These are phyloP conservation scores for Bos javanicus DNA, from an alignment of 2,113 vertebrate species.

Conservation along the genomic window DNA sequence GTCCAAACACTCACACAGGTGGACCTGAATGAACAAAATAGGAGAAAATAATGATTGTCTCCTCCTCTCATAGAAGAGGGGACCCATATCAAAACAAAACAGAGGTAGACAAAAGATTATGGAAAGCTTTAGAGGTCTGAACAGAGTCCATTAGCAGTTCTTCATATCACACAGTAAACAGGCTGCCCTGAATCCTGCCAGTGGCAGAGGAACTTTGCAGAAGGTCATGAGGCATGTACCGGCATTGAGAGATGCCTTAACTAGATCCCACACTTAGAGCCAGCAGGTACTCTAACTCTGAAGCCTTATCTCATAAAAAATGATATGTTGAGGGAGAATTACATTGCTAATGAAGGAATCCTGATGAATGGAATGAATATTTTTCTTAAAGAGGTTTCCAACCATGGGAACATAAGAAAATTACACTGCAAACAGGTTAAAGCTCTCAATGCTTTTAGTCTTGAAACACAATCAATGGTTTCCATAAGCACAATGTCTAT, in stretches of 20 bases:
- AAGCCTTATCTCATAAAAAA: neutral
- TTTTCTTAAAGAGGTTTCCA: neutral
- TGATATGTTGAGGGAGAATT: neutral
- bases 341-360: neutral
- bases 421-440: neutral
- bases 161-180: neutral
- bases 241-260: neutral
- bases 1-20: neutral
- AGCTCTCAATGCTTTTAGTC: neutral
- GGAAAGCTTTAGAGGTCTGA: neutral
- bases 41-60: neutral
- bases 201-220: neutral
- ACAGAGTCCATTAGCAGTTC: neutral
- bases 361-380: neutral
- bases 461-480: neutral
- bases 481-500: neutral
- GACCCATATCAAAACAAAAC: neutral
- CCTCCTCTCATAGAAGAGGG: neutral
- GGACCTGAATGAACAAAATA: neutral
- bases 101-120: neutral
- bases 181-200: neutral
- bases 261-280: neutral
- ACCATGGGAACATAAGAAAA: neutral
- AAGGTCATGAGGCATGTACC: rapidly evolving
- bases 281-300: neutral